A percentile compares a stretch with the other conserved stretches of the same genome.
phyloP scores from a whole-genome alignment of 2,888 invertebrate species.

The Pollenia labialis region DNA sequence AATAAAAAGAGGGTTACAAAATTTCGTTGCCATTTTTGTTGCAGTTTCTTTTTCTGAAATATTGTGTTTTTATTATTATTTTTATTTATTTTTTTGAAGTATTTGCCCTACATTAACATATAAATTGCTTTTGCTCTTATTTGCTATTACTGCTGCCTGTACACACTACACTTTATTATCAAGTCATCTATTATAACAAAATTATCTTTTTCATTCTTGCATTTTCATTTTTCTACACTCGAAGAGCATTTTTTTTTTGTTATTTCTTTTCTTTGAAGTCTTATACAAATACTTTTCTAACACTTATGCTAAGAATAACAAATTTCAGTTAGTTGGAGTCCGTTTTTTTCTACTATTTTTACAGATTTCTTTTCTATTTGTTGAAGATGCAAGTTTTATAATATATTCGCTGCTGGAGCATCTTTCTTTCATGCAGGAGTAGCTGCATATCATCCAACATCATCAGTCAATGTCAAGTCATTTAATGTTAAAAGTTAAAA shows the following conservation, averaged over 20 bases:
- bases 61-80: conserved; percentile 7
- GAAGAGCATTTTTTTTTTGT: conserved; percentile 17
- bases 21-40: conserved; percentile 30
- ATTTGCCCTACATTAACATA: conserved; percentile 70
- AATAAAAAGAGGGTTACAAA: neutral
- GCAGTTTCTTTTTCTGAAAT: conserved; percentile 6
- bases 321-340: conserved; percentile 60
- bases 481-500: conserved; percentile 71
- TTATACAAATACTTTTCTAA: conserved; percentile 69
- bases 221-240: neutral
- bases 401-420: conserved; percentile 46
- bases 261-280: conserved; percentile 61
- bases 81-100: conserved; percentile 29
- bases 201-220: conserved; percentile 52
- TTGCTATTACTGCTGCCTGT: conserved; percentile 42
- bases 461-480: conserved; percentile 73
- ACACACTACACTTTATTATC: conserved; percentile 63
- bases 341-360: conserved; percentile 23
- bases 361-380: conserved; percentile 9
- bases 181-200: conserved; percentile 72
- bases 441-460: conserved; percentile 52
- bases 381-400: conserved; percentile 44
- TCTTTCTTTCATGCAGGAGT: conserved; percentile 42
- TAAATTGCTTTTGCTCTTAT: conserved; percentile 70
- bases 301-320: conserved; percentile 70